These are phyloP conservation scores for Craniophora ligustri DNA, from an alignment of 2,888 invertebrate species.

Conservation along the genomic window DNA sequence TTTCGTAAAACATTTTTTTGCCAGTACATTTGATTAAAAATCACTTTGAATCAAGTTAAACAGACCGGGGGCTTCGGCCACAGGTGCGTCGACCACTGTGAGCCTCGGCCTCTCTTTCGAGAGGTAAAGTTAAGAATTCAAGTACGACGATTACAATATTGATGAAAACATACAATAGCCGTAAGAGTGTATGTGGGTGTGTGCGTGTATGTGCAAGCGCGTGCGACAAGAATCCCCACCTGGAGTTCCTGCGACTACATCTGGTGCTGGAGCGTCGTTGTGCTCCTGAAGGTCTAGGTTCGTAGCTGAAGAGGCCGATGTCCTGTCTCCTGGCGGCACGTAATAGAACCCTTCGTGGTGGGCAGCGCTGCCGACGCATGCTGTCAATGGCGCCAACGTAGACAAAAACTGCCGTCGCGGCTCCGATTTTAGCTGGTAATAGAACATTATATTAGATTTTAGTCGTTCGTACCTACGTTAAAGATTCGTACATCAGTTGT, in stretches of 20 bases:
- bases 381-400: slow-evolving; percentile 93
- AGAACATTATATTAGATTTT: background rate
- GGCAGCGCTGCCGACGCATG: slow-evolving; percentile 90
- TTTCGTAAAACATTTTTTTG: no score
- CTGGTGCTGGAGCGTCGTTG: slow-evolving; percentile 90
- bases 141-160: no score
- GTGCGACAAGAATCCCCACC: slow-evolving; percentile 62
- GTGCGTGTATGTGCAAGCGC: background rate
- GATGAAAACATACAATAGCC: no score
- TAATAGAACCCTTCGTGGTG: slow-evolving; percentile 86
- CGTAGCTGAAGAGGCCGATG: slow-evolving; percentile 88
- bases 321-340: slow-evolving; percentile 89
- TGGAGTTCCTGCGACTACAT: slow-evolving; percentile 93
- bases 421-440: slow-evolving; percentile 88
- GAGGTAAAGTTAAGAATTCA: no score
- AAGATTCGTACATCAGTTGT: no score
- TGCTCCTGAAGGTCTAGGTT: slow-evolving; percentile 89
- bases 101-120: no score
- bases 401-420: slow-evolving; percentile 93
- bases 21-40: no score
- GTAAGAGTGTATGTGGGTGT: no score
- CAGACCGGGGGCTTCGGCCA: no score
- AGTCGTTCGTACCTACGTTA: no score
- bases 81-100: no score
- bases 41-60: no score